phyloP scores from a whole-genome alignment of 2,113 vertebrate genomes.

The Campylomormyrus numenius region DNA sequence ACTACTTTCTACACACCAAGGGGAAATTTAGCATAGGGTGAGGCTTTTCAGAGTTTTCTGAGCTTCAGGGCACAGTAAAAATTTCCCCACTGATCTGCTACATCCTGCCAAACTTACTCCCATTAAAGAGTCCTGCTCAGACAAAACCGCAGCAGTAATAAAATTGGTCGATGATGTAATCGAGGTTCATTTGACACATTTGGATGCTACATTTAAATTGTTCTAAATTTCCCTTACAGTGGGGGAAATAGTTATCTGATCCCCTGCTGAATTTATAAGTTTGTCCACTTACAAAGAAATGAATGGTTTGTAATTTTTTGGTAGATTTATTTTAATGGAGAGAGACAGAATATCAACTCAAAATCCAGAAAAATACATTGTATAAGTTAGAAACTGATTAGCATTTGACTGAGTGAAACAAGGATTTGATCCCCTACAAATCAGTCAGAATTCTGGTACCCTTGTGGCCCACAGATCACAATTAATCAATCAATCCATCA shows the following conservation, averaged over 20 bases:
- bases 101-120: not conserved
- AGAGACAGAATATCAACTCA: not conserved
- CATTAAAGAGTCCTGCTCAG: not conserved
- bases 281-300: not conserved
- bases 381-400: not conserved
- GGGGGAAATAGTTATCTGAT: not conserved
- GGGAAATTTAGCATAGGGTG: not conserved
- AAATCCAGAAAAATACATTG: not conserved
- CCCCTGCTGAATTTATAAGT: not conserved
- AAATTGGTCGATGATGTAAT: not conserved
- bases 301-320: not conserved
- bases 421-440: not conserved
- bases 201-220: not conserved
- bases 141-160: not conserved
- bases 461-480: not conserved
- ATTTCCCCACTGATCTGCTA: not conserved
- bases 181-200: not conserved
- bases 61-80: not conserved
- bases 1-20: not conserved
- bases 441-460: not conserved
- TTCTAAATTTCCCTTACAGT: not conserved
- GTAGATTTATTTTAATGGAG: not conserved
- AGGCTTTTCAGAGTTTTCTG: not conserved
- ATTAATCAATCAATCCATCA: not conserved
- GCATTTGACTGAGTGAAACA: not conserved